Evolutionary conservation across 2,888 invertebrate species (phyloP), one percentile per base, ranked within the genome.

Genomic region (Diploptera punctata): DNA sequence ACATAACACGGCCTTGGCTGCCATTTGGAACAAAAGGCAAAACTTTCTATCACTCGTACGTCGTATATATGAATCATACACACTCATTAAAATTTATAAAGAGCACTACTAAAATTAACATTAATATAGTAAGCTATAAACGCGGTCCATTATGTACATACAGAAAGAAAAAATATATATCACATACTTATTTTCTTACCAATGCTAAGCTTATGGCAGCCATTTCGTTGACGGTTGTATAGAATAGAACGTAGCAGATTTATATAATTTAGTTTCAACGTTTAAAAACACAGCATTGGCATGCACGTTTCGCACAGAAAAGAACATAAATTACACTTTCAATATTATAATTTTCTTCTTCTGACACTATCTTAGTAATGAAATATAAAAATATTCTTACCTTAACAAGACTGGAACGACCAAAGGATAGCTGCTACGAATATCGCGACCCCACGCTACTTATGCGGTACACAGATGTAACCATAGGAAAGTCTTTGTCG

Each of bases 361-460:
- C 81, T 87, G 86, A 86, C 86, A 86, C 83, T 82, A 78, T 81
- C 80, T 81, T 81, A 79, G 80, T 82, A 81, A 80, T 81, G 82
- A 85, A 84, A 86, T 86, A 86, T 84, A 85, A 84, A 82, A 84
- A 83, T 84, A 76, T 85, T 86, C 87, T 87, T 87, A 87, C 87
- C 87, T 87, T 84, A 81, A 82, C 83, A 81, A 83, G 84, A 83
- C 84, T 83, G 83, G 84, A 85, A 84, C 85, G 83, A 85, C 85
- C 84, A 85, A 85, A 85, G 85, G 83, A 82, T 82, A 82, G 85
- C 85, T 84, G 86, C 86, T 87, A 86, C 85, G 86, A 87, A 86
- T 86, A 86, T 86, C 84, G 82, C 83, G 85, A 86, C 86, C 87
- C 87, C 87, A 88, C 87, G 87, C 87, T 86, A 87, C 86, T 87